Evolutionary conservation across 2,797 vertebrate genomes (phyloP), one percentile per base, ranked within the genome.

Genomic region (Pyrocephalus nanus): DNA sequence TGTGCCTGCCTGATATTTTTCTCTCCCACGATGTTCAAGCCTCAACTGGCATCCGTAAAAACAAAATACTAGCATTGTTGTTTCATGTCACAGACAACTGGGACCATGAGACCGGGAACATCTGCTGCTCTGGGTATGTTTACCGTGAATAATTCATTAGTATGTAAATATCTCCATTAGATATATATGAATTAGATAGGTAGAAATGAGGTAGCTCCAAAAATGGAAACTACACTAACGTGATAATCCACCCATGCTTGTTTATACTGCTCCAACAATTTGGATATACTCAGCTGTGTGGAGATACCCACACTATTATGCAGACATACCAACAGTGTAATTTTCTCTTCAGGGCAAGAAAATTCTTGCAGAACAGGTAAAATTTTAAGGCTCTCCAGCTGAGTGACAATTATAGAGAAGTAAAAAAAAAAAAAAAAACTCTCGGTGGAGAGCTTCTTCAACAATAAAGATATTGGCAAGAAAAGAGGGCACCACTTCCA

Each of bases 141-240:
- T 81, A 92, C 15, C 15, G 17, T 70, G 72, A 75, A 61, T 94
- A 94, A 92, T 87, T 92, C 76, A 95, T 71, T 45, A 84, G 36
- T 42, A 95, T 51, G 82, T 32, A 95, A 96, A 94, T 84, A 92
- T 8, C 73, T 62, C 57, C 61, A 47, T 43, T 92, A 90, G 82
- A 88, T 75, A 94, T 86, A 11, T 69, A 94, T 65, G 54, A 86
- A 13, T 71, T 86, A 84, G 70, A 80, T 36, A 73, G 14, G 27
- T 51, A 61, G 69, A 83, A 95, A 83, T n/a, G 8, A 95, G n/a
- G 30, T 34, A 81, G 76, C 58, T 88, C 70, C 83, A 93, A 54
- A 94, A 93, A 95, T 78, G 66, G 79, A 91, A 96, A 94, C 82
- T 72, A 53, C 79, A 69, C 66, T 45, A 92, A 93, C 83, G 62